Base-by-base conservation (phyloP, 2,888 invertebrate genomes). In the Tetropium fuscum region DNA sequence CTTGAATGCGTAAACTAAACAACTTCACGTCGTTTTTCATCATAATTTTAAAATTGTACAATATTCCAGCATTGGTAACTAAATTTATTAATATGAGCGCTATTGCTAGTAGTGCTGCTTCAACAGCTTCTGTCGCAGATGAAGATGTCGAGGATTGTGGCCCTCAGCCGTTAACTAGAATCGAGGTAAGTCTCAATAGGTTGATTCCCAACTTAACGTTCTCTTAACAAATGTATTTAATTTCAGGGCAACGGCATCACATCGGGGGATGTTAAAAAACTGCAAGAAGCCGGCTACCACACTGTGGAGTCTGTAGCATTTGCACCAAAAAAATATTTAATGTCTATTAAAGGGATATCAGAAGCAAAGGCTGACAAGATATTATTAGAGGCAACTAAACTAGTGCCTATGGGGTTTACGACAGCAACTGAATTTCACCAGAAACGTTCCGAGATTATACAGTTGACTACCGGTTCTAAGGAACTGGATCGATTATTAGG, bases 331-430 rank as follows among this genome's bases (percentile, higher is more conserved):
- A 98, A 98, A 81, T 88, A 90, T 78, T 83, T 99, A 0, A 84
- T 96, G 1, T 84, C 89, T 3, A 92, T 97, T 36, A 97, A 97
- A 82, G 99, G 99, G 0, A 94, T 99, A 67, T 97, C 97, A 41
- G 99, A 99, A 78, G 93, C 93, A 0, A 99, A 99, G 81, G 98
- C 97, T 7, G 98, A 98, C 65, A 97, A 97, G 84, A 89, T 98
- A 66, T 76, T 95, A 58, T 86, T 87, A 2, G 98, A 97, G 83
- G 97, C 98, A 1, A 88, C 90, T 0, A 99, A 98, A 81, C 81
- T 96, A 30, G 95, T 98, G 0, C 95, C 96, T 0, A 95, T 99
- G 93, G 98, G 98, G 0, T 99, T 99, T 77, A 97, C 97, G 3
- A 97, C 98, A 18, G 99, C 99, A 0, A 94, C 97, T 2, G 96